Percentiles rank a stretch among this genome's conserved stretches.
Evolutionary conservation across 2,888 invertebrate species (phyloP).

Genomic region (Tanytarsus gracilentus): DNA sequence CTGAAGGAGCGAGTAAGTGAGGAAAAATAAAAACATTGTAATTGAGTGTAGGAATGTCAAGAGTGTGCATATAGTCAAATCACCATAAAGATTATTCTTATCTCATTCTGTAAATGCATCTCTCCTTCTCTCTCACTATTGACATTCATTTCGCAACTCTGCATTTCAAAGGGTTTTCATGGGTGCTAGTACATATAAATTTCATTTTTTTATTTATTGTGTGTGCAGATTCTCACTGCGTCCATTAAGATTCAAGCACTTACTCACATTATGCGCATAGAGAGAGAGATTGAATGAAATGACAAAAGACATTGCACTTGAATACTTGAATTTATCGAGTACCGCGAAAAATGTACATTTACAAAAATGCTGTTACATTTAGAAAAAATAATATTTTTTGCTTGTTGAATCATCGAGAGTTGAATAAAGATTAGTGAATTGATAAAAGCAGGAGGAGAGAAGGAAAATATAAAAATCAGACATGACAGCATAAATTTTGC

Average conservation of each 20-base stretch:
- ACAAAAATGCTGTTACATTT: no score
- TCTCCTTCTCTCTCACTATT: not conserved
- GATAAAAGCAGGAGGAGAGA: not conserved
- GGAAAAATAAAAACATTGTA: slow-evolving; percentile 6
- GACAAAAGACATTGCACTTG: slow-evolving; percentile 16
- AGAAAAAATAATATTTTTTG: no score
- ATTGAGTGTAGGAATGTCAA: slow-evolving; percentile 15
- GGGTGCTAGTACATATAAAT: no score
- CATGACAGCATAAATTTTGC: slow-evolving; percentile 13
- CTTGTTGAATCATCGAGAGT: no score
- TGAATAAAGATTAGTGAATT: no score
- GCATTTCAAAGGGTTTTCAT: no score
- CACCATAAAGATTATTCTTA: not conserved
- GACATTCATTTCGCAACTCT: no score
- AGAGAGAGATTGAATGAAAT: not conserved
- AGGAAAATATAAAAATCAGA: not conserved
- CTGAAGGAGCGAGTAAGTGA: not conserved
- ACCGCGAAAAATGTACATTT: no score
- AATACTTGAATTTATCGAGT: no score
- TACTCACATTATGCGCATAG: not conserved
- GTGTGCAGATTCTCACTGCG: slow-evolving; percentile 6
- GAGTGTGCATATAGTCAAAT: not conserved
- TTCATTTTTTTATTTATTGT: slow-evolving; percentile 15
- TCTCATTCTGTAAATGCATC: not conserved
- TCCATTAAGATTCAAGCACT: slow-evolving; percentile 10